Conservation (phyloP, 2,888 invertebrate species). For the Tetramorium bicarinatum region DNA sequence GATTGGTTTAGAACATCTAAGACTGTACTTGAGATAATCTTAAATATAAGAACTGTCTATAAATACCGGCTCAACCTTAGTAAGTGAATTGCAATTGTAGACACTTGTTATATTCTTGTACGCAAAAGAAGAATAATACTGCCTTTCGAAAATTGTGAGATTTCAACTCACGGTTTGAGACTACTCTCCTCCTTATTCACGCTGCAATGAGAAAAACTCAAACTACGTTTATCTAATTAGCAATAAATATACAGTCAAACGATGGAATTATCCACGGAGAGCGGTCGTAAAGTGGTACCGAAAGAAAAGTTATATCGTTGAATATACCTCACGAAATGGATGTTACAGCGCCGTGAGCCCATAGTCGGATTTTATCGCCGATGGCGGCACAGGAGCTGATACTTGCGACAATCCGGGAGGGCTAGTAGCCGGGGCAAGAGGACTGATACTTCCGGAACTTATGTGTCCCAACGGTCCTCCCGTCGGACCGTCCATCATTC, state of each 20-base stretch:
- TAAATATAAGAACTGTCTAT: too few relatives aligned
- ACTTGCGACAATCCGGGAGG: conserved; percentile 81
- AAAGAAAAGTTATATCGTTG: conserved; percentile 16
- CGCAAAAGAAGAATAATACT: conserved; percentile 37
- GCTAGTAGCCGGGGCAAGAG: conserved; percentile 84
- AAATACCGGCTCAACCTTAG: background rate
- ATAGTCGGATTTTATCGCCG: conserved; percentile 94
- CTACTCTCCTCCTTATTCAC: background rate
- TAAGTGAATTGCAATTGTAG: background rate
- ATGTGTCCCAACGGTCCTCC: conserved; percentile 81
- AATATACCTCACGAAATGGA: conserved; percentile 66
- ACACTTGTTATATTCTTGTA: background rate
- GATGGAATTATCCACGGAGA: background rate
- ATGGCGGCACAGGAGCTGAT: conserved; percentile 79
- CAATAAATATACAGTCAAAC: conserved; percentile 40
- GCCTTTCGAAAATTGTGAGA: background rate
- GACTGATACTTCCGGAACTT: conserved; percentile 84
- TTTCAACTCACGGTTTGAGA: conserved; percentile 6
- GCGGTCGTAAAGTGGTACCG: background rate
- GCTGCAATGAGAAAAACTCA: conserved; percentile 9
- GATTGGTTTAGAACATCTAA: too few relatives aligned
- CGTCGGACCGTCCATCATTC: conserved; percentile 85
- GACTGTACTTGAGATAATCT: too few relatives aligned
- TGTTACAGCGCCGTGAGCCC: conserved; percentile 93
- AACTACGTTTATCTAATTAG: background rate